Conservation (phyloP, 2,888 invertebrate genomes). For the Teleogryllus oceanicus region DNA sequence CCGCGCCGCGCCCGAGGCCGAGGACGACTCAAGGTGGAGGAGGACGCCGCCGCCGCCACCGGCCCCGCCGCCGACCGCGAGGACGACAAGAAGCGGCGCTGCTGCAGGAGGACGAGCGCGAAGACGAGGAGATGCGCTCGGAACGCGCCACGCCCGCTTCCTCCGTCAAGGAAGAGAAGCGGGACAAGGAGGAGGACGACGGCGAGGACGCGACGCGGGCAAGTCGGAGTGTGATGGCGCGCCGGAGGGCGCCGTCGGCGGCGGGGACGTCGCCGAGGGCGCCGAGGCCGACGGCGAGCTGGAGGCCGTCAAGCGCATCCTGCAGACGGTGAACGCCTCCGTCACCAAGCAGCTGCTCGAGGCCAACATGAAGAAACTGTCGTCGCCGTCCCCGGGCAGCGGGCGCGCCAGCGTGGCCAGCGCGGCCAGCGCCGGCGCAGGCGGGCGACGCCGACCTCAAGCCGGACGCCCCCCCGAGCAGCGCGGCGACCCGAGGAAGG, state of each 20-base stretch:
- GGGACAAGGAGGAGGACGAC: not conserved
- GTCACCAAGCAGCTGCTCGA: constrained; percentile 71
- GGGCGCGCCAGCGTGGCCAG: constrained; percentile 19
- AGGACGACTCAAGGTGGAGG: not conserved
- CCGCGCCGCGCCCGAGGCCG: too few species aligned
- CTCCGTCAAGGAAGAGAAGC: not conserved
- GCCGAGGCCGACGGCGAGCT: constrained; percentile 49
- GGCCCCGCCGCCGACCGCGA: too few species aligned
- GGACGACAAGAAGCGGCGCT: too few species aligned
- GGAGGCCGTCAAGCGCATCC: constrained; percentile 65
- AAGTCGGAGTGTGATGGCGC: not conserved
- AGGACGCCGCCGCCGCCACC: too few species aligned
- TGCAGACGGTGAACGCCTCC: constrained; percentile 71
- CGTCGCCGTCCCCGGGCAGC: constrained; percentile 53
- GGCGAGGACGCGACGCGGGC: not conserved
- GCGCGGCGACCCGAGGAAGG: constrained; percentile 44
- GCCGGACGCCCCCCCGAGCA: constrained; percentile 18
- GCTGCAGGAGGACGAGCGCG: too few species aligned
- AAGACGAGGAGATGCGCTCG: too few species aligned
- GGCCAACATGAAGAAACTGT: constrained; percentile 62
- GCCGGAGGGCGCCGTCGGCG: not conserved
- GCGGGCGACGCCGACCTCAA: not conserved
- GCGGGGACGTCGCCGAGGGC: not conserved
- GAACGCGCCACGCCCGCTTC: too few species aligned
- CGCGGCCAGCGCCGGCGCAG: constrained; percentile 11